A percentile compares a stretch with the other conserved stretches of the same genome.
These are phyloP conservation scores for Ariolimax columbianus DNA, from an alignment of 2,888 invertebrate species.

Conservation along the genomic window DNA sequence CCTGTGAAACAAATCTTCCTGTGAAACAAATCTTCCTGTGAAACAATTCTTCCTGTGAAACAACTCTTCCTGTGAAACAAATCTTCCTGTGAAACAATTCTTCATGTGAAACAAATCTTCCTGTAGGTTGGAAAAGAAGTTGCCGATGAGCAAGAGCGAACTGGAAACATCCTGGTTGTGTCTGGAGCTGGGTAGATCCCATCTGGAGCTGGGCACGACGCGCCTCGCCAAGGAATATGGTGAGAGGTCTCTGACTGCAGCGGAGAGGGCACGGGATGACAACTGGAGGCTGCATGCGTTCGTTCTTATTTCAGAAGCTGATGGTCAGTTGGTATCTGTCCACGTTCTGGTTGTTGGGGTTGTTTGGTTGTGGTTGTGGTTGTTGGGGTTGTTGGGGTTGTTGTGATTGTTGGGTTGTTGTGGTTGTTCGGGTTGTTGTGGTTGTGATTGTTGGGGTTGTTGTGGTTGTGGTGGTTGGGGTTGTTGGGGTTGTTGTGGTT, in stretches of 20 bases:
- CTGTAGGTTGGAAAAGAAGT: slow-evolving; percentile 76
- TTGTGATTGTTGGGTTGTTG: too few relatives aligned
- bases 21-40: too few relatives aligned
- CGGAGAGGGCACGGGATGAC: slow-evolving; percentile 72
- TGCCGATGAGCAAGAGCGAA: slow-evolving; percentile 76
- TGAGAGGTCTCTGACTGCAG: slow-evolving; percentile 71
- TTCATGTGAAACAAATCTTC: background rate
- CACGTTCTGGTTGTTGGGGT: background rate
- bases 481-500: too few relatives aligned
- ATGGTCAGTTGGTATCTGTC: slow-evolving; percentile 61
- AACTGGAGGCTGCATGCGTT: slow-evolving; percentile 77
- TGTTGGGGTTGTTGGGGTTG: too few relatives aligned
- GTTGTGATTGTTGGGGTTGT: too few relatives aligned
- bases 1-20: too few relatives aligned
- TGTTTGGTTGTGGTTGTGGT: too few relatives aligned
- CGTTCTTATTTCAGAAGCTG: slow-evolving; percentile 76
- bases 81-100: too few relatives aligned
- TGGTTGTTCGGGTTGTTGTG: too few relatives aligned
- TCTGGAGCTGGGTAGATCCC: slow-evolving; percentile 80
- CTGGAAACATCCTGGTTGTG: slow-evolving; percentile 79
- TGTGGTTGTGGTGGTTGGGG: too few relatives aligned
- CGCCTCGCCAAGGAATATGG: slow-evolving; percentile 71
- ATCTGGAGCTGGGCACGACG: slow-evolving; percentile 75
- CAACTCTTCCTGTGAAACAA: too few relatives aligned
- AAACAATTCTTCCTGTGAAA: too few relatives aligned